Evolutionary conservation across 2,888 invertebrate genomes (phyloP).

Genomic region (Catocala sponsa): DNA sequence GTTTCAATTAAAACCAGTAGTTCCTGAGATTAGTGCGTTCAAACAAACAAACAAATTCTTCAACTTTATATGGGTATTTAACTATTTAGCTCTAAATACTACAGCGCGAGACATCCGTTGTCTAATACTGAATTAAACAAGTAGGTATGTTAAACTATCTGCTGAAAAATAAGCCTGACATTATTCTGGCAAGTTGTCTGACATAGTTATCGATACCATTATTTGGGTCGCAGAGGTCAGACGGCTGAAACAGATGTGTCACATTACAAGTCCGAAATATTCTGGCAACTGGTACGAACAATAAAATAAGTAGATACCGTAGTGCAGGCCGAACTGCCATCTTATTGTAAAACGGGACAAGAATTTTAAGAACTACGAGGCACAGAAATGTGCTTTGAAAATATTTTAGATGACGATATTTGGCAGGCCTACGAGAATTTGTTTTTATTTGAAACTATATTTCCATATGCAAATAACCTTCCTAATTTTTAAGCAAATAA

Average conservation of each 20-base stretch:
- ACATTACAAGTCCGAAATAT: constrained; percentile 7
- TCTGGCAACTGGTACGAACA: constrained; percentile 2
- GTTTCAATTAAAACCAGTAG: no score
- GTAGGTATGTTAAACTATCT: neutral
- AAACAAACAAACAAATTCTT: no score
- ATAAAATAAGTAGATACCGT: constrained; percentile 4
- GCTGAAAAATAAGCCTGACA: constrained; percentile 1
- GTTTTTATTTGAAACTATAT: no score
- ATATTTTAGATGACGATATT: no score
- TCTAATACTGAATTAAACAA: neutral
- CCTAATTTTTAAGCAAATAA: no score
- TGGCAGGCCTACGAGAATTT: no score
- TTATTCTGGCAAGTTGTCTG: constrained; percentile 3
- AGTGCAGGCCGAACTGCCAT: neutral
- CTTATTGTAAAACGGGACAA: neutral
- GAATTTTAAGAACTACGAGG: neutral
- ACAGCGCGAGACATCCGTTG: no score
- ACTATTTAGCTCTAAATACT: no score
- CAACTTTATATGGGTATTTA: no score
- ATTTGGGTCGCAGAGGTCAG: constrained; percentile 5
- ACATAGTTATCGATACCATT: constrained; percentile 7
- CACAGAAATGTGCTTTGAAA: no score
- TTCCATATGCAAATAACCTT: no score
- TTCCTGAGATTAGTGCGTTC: no score
- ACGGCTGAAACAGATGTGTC: constrained; percentile 8